Conservation (phyloP, 2,113 vertebrate species). For the Marcusenius ussheri region DNA sequence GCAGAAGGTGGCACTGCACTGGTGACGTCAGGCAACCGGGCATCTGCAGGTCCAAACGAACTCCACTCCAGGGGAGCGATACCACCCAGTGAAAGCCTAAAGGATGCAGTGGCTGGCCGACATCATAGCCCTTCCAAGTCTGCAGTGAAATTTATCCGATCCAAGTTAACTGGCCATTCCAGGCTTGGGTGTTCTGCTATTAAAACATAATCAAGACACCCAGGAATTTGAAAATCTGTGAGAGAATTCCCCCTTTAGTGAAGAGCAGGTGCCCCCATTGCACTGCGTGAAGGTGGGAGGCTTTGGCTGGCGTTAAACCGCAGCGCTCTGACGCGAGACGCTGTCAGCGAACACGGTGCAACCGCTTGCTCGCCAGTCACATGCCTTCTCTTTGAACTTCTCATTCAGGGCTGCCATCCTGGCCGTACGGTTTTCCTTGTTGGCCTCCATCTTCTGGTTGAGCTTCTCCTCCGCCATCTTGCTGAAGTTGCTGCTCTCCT, state of each 20-base stretch:
- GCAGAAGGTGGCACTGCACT: not conserved
- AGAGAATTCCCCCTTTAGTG: not conserved
- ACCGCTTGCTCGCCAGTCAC: not conserved
- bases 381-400: slow-evolving; percentile 91
- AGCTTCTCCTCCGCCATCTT: slow-evolving; percentile 98
- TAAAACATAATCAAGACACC: not conserved
- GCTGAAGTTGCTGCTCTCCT: slow-evolving; percentile 97
- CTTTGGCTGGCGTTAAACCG: not conserved
- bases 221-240: not conserved
- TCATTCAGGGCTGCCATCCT: slow-evolving; percentile 90
- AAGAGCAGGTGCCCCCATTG: no score
- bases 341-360: not conserved
- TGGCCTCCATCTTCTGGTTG: slow-evolving; percentile 95
- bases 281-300: not conserved
- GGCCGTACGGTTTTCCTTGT: slow-evolving; percentile 91
- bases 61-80: not conserved
- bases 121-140: not conserved
- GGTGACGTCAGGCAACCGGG: not conserved
- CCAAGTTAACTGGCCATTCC: not conserved
- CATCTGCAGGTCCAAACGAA: not conserved
- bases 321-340: not conserved
- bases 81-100: not conserved
- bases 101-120: not conserved
- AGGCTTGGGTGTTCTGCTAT: not conserved
- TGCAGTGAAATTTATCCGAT: not conserved